Percentiles rank a stretch among this genome's conserved stretches.
phyloP scores from a whole-genome alignment of 2,888 invertebrate species.

The Linnaemya vulpina region DNA sequence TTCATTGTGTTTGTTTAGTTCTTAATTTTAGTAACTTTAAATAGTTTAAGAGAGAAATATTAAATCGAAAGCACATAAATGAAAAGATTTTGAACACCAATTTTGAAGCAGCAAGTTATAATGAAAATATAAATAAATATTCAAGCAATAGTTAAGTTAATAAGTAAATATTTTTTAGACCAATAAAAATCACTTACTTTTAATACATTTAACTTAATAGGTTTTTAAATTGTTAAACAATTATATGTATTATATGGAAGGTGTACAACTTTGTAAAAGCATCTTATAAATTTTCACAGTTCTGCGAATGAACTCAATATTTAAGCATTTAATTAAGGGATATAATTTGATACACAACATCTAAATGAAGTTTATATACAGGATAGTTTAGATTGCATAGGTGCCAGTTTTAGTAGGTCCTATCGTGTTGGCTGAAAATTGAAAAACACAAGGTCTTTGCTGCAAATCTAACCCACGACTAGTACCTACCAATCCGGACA shows the following conservation, averaged over 20 bases:
- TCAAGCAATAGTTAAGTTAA: slow-evolving; percentile 64
- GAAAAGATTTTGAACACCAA: slow-evolving; percentile 58
- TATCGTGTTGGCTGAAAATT: too few species aligned
- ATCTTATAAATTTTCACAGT: too few species aligned
- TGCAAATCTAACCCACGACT: too few species aligned
- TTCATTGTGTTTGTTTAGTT: background rate
- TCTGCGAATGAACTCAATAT: too few species aligned
- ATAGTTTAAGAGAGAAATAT: background rate
- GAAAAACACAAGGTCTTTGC: too few species aligned
- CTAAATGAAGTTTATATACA: too few species aligned
- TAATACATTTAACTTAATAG: background rate
- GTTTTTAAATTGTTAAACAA: background rate
- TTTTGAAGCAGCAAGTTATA: slow-evolving; percentile 40
- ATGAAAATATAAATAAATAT: slow-evolving; percentile 25
- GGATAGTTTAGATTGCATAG: too few species aligned
- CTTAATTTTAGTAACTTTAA: slow-evolving; percentile 16
- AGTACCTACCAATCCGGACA: too few species aligned
- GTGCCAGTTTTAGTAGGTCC: too few species aligned
- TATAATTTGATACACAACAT: too few species aligned
- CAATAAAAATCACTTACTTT: background rate
- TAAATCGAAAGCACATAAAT: background rate
- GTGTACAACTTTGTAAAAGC: too few species aligned
- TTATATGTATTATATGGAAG: background rate
- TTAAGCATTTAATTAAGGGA: too few species aligned
- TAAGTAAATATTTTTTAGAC: slow-evolving; percentile 10